phyloP scores from a whole-genome alignment of 2,888 invertebrate genomes.

The Adela reaumurella region DNA sequence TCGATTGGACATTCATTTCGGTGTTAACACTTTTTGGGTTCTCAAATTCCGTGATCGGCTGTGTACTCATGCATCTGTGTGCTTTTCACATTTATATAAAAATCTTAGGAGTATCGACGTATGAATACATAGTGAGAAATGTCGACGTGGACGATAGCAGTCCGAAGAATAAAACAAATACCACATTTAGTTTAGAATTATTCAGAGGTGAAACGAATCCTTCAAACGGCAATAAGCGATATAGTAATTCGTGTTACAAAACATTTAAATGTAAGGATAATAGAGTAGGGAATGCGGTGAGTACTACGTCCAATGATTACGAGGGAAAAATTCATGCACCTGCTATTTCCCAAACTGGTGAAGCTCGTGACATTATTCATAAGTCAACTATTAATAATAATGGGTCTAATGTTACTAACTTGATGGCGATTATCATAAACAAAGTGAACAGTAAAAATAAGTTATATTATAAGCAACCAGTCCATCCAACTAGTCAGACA shows the following conservation, averaged over 20 bases:
- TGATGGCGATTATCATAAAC: constrained; percentile 31
- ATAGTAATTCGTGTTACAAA: constrained; percentile 14
- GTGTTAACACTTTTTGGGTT: constrained; percentile 58
- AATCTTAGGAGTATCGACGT: constrained; percentile 80
- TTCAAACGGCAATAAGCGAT: constrained; percentile 18
- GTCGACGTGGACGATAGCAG: constrained; percentile 18
- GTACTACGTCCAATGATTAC: neutral
- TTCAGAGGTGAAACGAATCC: neutral
- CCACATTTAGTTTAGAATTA: too few relatives aligned
- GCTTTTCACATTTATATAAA: constrained; percentile 88
- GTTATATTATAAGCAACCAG: constrained; percentile 34
- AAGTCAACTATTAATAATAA: constrained; percentile 11
- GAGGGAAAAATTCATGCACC: neutral
- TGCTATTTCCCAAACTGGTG: constrained; percentile 4
- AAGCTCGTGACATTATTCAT: constrained; percentile 11
- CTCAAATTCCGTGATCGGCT: constrained; percentile 71
- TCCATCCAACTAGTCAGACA: constrained; percentile 24
- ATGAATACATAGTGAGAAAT: constrained; percentile 71
- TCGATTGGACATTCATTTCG: constrained; percentile 32
- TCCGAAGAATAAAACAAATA: constrained; percentile 1
- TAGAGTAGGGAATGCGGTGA: constrained; percentile 10
- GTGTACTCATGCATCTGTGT: constrained; percentile 76
- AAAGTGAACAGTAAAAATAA: constrained; percentile 30
- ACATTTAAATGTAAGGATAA: constrained; percentile 10
- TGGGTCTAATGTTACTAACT: constrained; percentile 22